Base-by-base conservation (phyloP, 1,140 invertebrate genomes). In the Papilio polytes region DNA sequence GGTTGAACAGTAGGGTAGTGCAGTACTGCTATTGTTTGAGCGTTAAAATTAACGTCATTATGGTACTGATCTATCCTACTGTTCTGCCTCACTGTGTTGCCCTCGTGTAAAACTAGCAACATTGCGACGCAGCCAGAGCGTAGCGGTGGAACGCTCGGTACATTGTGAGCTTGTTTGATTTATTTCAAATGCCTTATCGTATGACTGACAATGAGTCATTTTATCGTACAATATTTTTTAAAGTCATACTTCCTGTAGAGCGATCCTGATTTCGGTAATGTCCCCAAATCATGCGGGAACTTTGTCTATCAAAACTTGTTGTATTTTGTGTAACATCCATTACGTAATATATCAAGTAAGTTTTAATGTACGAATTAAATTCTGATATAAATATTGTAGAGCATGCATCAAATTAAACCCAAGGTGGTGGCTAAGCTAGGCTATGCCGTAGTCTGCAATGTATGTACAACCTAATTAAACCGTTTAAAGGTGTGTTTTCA, bases 61-160 rank as follows among this genome's bases (percentile, higher is more conserved):
- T 7, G 18, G 18, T n/a, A 56, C 10, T 48, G 2, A 13, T 48
- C 46, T 48, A 15, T 15, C 10, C 10, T 48, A 48, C 13, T 56
- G 18, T 56, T n/a, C 1, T 56, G 1, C 18, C 18, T n/a, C 18
- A 56, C n/a, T 56, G 53, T n/a, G 15, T n/a, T 56, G 53, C 8
- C 18, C 53, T 56, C 18, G 53, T 56, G 53, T 56, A 7, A 56
- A 56, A 56, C 15, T 56, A 56, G 53, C 18, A 41, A 41, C 36
- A 56, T 86, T 83, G 81, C 85, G 81, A 85, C 85, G 85, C 70
- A 81, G 85, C 81, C 86, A 89, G 90, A 90, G 86, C 88, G 87
- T 92, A 81, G 80, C 89, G 87, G 80, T 59, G 82, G 74, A 63
- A 74, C 81, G 80, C 44, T 70, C 78, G 59, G 76, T 78, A 63